Evolutionary conservation across 2,888 invertebrate species (phyloP), one percentile per base, ranked within the genome.

Genomic region (Lydus trimaculatus): DNA sequence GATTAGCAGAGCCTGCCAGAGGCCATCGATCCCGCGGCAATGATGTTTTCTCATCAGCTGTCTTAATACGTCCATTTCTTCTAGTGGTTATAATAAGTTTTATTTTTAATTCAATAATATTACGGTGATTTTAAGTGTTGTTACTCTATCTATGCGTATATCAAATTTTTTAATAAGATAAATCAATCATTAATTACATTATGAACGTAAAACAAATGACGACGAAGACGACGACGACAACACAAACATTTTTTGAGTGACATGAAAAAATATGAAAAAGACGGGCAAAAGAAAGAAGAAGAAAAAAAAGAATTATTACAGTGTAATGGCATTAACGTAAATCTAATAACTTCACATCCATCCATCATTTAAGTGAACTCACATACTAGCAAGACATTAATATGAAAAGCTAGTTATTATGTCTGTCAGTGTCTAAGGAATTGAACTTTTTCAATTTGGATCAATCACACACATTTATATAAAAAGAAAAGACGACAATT

Each of bases 1-100:
- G 85, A 72, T 74, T 85, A 61, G 85, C 85, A 20, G 85, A 85
- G 72, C 85, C 85, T 33, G 85, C 85, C 17, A 78, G 85, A 70
- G 85, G 84, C 23, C 83, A 83, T 69, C 81, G 84, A 39, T 81
- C 84, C 5, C 78, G 81, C 52, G 81, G 79, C 52, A 81, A 79
- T 70, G 78, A 78, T 65, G 80, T 76, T 33, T 78, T 76, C 70
- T 80, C 82, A 23, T 75, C 79, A 58, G 70, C 76, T 1, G 63
- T 68, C 2, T 65, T 74, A 11, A 60, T 70, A 8, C 64, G 67
- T 43, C 72, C 75, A 20, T 39, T 69, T 11, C 64, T 75, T n/a
- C 59, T 75, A 33, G 69, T 66, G 23, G 36, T 73, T 11, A 64
- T 72, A 33, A 66, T 70, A n/a, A 64, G 65, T 28, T 39, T 58